Conservation (phyloP, 2,113 vertebrate species). For the Tachuris rubrigastra region DNA sequence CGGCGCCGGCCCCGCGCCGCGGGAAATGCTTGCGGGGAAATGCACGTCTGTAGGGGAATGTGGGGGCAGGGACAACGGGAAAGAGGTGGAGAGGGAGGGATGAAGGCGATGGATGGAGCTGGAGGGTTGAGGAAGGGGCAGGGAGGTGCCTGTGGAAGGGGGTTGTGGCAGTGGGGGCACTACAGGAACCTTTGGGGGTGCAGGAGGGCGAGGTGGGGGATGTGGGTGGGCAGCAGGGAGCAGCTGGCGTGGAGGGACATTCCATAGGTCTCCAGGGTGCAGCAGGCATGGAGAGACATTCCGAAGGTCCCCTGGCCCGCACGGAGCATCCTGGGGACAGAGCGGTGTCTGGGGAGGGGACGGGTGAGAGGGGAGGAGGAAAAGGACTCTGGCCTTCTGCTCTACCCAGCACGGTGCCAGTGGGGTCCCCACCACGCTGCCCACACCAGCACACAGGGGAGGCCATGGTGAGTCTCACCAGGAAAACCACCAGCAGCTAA, state of each 20-base stretch:
- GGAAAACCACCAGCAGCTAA: neutral
- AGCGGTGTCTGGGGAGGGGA: neutral
- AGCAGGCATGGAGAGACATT: accelerated
- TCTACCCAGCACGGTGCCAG: neutral
- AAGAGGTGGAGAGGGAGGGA: neutral
- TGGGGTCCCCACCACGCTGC: neutral
- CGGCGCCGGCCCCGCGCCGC: neutral
- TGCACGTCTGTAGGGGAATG: neutral
- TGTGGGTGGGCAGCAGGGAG: neutral
- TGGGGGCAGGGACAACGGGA: neutral
- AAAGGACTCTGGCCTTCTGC: neutral
- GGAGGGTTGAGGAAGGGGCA: accelerated
- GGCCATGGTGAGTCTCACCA: accelerated
- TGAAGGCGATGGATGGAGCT: neutral
- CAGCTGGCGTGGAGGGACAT: accelerated
- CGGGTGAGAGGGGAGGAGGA: neutral
- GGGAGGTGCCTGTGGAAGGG: neutral
- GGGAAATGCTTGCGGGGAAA: constrained; percentile 54
- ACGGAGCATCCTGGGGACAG: neutral
- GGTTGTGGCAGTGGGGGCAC: neutral
- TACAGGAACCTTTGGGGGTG: neutral
- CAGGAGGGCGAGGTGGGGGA: neutral
- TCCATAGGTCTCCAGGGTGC: neutral
- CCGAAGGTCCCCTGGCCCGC: neutral
- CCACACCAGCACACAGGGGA: accelerated